phyloP scores from a whole-genome alignment of 1,140 invertebrate species.

The Drosophila fuyamai region DNA sequence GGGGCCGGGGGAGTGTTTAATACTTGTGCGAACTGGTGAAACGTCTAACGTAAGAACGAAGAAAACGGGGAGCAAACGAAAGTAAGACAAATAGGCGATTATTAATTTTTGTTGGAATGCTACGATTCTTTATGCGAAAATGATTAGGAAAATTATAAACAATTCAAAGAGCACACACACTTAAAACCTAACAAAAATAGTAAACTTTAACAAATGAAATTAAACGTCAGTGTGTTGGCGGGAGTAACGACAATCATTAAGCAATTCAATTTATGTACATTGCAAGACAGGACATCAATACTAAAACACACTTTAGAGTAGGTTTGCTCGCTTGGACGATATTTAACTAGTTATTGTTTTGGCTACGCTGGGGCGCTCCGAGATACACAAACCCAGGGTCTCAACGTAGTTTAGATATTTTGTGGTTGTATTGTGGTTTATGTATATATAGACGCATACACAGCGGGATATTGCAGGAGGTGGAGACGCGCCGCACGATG shows the following conservation, averaged over 20 bases:
- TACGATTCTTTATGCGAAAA: constrained; percentile 73
- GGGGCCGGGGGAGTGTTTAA: constrained; percentile 49
- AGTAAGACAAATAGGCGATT: constrained; percentile 34
- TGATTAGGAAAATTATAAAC: constrained; percentile 64
- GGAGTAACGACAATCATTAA: constrained; percentile 48
- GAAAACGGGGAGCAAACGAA: constrained; percentile 34
- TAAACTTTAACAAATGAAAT: constrained; percentile 76
- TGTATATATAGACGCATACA: constrained; percentile 73
- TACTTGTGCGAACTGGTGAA: constrained; percentile 78
- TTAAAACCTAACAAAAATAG: constrained; percentile 80
- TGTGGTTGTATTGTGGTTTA: constrained; percentile 62
- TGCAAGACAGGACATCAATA: constrained; percentile 52
- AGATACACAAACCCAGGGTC: constrained; percentile 46
- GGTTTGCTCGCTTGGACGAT: constrained; percentile 64
- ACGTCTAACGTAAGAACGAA: constrained; percentile 47
- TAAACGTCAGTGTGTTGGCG: constrained; percentile 50
- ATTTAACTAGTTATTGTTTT: constrained; percentile 76
- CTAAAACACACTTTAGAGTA: constrained; percentile 71
- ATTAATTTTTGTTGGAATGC: constrained; percentile 74
- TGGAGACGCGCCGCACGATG: constrained; percentile 63
- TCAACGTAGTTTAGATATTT: constrained; percentile 61
- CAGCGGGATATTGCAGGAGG: constrained; percentile 74
- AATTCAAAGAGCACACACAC: constrained; percentile 70
- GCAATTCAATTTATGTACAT: constrained; percentile 74
- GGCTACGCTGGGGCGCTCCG: constrained; percentile 55